These are phyloP conservation scores for Rhynchonema sp. DNA, from an alignment of 2,888 invertebrate species.

Conservation along the genomic window DNA sequence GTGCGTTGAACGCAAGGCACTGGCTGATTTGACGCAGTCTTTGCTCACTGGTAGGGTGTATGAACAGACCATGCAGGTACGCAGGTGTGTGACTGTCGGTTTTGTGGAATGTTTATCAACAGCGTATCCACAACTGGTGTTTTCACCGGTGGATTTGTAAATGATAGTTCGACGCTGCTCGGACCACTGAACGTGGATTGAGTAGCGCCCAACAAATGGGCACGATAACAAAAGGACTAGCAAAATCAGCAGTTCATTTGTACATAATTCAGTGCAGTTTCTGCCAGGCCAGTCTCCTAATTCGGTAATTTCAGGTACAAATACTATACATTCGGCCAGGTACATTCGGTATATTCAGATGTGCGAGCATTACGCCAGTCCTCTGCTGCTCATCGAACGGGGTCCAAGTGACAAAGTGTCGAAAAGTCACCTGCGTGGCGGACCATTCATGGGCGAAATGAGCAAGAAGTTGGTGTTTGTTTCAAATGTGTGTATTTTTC, in stretches of 20 bases:
- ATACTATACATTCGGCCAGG: too few relatives aligned
- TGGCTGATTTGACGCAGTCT: constrained; percentile 86
- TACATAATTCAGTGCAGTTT: too few relatives aligned
- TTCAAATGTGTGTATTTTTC: background rate
- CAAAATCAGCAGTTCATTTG: too few relatives aligned
- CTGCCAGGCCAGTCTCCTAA: too few relatives aligned
- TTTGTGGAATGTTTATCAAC: background rate
- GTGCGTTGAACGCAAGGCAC: constrained; percentile 71
- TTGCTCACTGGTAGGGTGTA: constrained; percentile 80
- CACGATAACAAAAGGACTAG: too few relatives aligned
- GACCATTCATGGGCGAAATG: background rate
- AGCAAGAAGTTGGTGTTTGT: background rate
- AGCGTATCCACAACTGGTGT: background rate
- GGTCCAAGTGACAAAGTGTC: background rate
- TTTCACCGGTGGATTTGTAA: background rate
- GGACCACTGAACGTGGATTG: background rate
- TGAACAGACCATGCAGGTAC: constrained; percentile 55
- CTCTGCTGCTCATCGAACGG: constrained; percentile 20
- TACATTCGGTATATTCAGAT: too few relatives aligned
- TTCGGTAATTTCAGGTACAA: too few relatives aligned
- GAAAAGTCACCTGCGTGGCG: background rate
- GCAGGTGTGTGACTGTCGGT: background rate
- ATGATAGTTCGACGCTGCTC: background rate
- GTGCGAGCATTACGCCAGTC: constrained; percentile 18
- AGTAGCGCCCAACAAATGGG: too few relatives aligned